Conservation (phyloP, 1,140 invertebrate genomes). For the Drosophila erecta region DNA sequence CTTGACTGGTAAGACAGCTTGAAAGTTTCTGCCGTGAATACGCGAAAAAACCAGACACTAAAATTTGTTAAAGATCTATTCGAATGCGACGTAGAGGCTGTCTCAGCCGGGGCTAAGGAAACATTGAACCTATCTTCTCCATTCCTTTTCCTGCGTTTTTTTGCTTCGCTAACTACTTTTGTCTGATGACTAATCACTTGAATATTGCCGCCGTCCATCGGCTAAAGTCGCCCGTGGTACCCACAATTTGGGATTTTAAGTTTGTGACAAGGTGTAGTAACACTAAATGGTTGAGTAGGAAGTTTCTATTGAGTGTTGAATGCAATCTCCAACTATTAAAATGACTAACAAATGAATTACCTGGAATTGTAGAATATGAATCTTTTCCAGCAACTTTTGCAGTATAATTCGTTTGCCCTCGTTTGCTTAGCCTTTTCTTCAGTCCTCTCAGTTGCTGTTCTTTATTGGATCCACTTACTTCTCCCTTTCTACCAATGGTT, state of each 20-base stretch:
- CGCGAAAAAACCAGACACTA: constrained; percentile 3
- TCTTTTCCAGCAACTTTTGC: not conserved
- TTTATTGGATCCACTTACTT: constrained; percentile 71
- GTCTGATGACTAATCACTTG: constrained; percentile 74
- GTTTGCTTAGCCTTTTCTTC: constrained; percentile 55
- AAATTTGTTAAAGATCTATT: constrained; percentile 39
- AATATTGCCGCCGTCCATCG: constrained; percentile 66
- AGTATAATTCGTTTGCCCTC: not conserved
- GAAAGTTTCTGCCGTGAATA: constrained; percentile 37
- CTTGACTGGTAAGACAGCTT: constrained; percentile 18
- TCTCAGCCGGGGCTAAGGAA: constrained; percentile 7
- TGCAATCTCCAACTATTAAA: no score
- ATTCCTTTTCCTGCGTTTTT: constrained; percentile 3
- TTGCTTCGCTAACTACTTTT: not conserved
- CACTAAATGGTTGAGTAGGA: no score
- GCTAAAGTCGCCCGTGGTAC: constrained; percentile 16
- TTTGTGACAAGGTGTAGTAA: no score
- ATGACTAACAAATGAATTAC: not conserved
- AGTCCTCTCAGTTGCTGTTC: constrained; percentile 53
- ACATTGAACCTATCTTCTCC: constrained; percentile 22
- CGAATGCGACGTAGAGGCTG: constrained; percentile 38
- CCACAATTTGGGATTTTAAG: constrained; percentile 35
- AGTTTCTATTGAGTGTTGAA: no score
- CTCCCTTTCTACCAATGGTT: constrained; percentile 6
- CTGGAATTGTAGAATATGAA: not conserved